Evolutionary conservation across 2,113 vertebrate genomes (phyloP), one percentile per base, ranked within the genome.

Genomic region (Oncorhynchus nerka): DNA sequence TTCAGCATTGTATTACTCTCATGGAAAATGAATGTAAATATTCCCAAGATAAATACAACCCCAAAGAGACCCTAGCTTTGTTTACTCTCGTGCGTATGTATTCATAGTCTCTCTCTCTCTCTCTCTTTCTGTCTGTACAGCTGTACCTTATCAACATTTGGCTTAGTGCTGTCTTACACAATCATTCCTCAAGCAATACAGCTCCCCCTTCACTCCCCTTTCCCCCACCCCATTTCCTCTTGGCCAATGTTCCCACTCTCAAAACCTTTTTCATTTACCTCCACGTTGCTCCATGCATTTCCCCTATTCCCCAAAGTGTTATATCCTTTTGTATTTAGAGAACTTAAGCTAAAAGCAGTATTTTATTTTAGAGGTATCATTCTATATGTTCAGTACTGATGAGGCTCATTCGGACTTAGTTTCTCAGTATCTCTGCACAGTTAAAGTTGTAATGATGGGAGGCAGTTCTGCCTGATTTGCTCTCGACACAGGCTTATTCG

Each of bases 121-220:
- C 71, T 81, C 75, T 51, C 76, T 71, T 9, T 70, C 49, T 32
- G 28, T 74, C 64, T 73, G 74, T 81, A 86, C 91, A 93, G 92
- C 92, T 91, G 92, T 75, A 85, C 80, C 85, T 84, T 89, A 90
- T 92, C 89, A 91, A 82, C 45, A 73, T 71, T 70, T 83, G 86
- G 89, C 85, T 74, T 78, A 67, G 48, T 8, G 73, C 84, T 83
- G 83, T 85, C 78, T 87, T 87, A 80, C 87, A 78, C 79, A 86
- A 87, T 87, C 78, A 79, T 82, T 73, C 68, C 51, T 87, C 59
- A 32, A 82, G 73, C 86, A 66, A 11, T 79, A 39, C 79, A 24
- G 68, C 71, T 83, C 79, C 83, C 57, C 75, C 67, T 16, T 22
- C 20, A 8, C 75, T 15, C 57, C 80, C 75, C 6, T 7, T 49